Evolutionary conservation across 2,797 vertebrate species (phyloP), one percentile per base, ranked within the genome.

Genomic region (Sebastes baramenuke): DNA sequence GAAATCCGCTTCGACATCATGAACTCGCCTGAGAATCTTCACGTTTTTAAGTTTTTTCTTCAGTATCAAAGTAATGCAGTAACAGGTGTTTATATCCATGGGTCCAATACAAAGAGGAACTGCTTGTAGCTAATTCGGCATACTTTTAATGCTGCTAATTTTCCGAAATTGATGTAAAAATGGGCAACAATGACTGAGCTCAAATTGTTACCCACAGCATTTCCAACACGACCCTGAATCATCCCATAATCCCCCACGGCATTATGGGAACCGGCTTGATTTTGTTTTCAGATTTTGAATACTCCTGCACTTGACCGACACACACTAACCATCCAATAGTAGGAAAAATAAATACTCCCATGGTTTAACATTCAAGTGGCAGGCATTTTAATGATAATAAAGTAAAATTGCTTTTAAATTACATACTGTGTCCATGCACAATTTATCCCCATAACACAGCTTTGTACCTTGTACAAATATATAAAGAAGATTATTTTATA

Each of bases 71-170:
- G 6, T 4, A 22, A 13, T 16, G 4, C 14, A 1, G 6, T 18
- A 18, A 20, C 0, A 27, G 0, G 8, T 38, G 0, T 27, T 12
- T 0, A 13, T 4, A 22, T 2, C 1, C 0, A 7, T 4, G 5
- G 1, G 9, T 32, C 5, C 22, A 20, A 6, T 10, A 6, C 1
- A 20, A 38, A 58, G 1, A 62, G 0, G 5, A 34, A 5, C 7
- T n/a, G 7, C 18, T n/a, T 9, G 4, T 27, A 8, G 1, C 3
- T 24, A 7, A 32, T 68, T 79, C 75, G 20, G 67, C 79, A 14
- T 22, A 52, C 4, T 58, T 22, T 70, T 8, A 30, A 13, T 1
- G 4, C 2, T n/a, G 20, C 3, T 0, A 29, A 4, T 18, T 3
- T 24, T 0, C 9, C 4, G 3, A 55, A 69, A 29, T 34, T 0